These are phyloP conservation scores for Onychomys leucogaster DNA, from an alignment of 2,797 vertebrate species.

Conservation along the genomic window DNA sequence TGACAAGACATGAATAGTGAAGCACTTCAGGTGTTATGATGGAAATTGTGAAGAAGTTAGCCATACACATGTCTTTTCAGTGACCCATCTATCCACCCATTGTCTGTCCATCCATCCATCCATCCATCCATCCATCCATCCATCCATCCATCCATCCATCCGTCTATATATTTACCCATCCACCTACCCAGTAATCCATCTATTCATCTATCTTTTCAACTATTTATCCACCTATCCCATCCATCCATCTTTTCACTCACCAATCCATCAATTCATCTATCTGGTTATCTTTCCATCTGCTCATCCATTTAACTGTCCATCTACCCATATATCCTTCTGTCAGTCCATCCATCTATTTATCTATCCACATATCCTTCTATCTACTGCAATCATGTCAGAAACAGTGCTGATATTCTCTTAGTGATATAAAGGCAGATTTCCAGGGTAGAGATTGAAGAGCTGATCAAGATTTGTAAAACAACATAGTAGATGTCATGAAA, in stretches of 20 bases:
- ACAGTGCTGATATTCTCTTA: not conserved
- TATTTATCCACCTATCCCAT: not conserved
- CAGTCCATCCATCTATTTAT: not conserved
- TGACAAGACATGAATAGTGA: not conserved
- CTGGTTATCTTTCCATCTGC: not conserved
- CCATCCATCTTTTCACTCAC: not conserved
- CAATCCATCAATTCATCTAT: not conserved
- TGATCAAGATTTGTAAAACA: not conserved
- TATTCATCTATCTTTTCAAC: not conserved
- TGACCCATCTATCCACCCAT: not conserved
- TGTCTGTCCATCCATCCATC: too few species aligned
- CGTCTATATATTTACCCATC: not conserved
- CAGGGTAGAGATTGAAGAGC: not conserved
- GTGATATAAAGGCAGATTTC: not conserved
- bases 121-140: not conserved
- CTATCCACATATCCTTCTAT: too few species aligned
- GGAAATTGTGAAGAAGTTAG: not conserved
- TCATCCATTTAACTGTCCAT: not conserved
- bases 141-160: not conserved
- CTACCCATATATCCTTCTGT: not conserved
- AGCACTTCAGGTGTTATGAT: not conserved
- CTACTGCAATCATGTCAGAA: not conserved
- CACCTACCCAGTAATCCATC: not conserved
- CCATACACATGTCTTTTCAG: not conserved
- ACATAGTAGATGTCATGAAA: not conserved